Evolutionary conservation across 2,888 invertebrate species (phyloP).

Genomic region (Tipula unca): DNA sequence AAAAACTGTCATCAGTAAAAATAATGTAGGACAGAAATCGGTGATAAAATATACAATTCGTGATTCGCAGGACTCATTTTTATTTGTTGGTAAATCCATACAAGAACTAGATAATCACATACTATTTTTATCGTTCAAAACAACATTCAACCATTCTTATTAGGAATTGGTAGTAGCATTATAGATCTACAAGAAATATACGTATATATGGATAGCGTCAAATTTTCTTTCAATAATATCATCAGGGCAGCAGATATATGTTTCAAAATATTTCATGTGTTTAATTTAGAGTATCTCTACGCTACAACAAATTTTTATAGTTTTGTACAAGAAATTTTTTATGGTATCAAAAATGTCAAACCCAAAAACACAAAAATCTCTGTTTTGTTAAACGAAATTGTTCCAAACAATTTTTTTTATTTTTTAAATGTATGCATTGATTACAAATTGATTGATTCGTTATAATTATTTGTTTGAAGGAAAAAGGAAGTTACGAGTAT

Average conservation of each 20-base stretch:
- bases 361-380: too few species aligned
- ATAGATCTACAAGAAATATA: neutral
- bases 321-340: neutral
- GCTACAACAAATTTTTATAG: neutral
- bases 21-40: too few species aligned
- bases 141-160: neutral
- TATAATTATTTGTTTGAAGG: too few species aligned
- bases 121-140: neutral
- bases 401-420: too few species aligned
- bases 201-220: neutral
- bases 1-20: too few species aligned
- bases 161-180: neutral
- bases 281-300: neutral
- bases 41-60: too few species aligned
- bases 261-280: too few species aligned
- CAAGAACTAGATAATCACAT: neutral
- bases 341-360: neutral
- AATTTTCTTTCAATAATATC: neutral
- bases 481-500: too few species aligned
- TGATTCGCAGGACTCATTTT: neutral
- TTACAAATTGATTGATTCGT: too few species aligned
- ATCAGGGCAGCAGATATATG: neutral
- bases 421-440: too few species aligned
- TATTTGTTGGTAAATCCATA: neutral
- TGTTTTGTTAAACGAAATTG: too few species aligned